phyloP scores from a whole-genome alignment of 2,888 invertebrate species.

The Pachymerium ferrugineum region DNA sequence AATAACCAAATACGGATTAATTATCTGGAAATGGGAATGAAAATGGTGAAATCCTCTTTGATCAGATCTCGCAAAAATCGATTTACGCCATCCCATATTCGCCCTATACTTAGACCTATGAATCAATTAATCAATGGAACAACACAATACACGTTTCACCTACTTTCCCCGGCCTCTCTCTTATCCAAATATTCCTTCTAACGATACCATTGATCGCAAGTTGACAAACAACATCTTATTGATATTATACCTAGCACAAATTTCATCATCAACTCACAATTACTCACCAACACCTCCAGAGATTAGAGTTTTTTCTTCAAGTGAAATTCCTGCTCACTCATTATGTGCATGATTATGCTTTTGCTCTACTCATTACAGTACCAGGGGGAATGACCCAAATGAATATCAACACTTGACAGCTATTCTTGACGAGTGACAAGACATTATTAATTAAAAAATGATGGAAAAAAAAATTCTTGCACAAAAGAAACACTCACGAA shows the following conservation, averaged over 20 bases:
- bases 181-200: not conserved
- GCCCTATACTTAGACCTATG: not conserved
- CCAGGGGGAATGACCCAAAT: not conserved
- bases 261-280: not conserved
- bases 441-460: too few relatives aligned
- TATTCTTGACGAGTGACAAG: too few relatives aligned
- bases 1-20: not conserved
- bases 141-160: too few relatives aligned
- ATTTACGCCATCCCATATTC: not conserved
- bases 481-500: too few relatives aligned
- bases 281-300: not conserved
- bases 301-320: not conserved
- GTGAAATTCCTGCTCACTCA: not conserved
- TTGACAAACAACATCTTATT: not conserved
- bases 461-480: too few relatives aligned
- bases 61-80: not conserved
- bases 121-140: not conserved
- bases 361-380: not conserved
- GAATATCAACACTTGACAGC: not conserved
- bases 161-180: not conserved
- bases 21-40: not conserved
- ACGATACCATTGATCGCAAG: not conserved
- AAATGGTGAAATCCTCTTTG: not conserved
- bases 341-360: conserved; percentile 7
- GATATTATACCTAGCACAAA: too few relatives aligned